Conservation (phyloP, 2,888 invertebrate genomes). For the Melangyna quadrimaculata region DNA sequence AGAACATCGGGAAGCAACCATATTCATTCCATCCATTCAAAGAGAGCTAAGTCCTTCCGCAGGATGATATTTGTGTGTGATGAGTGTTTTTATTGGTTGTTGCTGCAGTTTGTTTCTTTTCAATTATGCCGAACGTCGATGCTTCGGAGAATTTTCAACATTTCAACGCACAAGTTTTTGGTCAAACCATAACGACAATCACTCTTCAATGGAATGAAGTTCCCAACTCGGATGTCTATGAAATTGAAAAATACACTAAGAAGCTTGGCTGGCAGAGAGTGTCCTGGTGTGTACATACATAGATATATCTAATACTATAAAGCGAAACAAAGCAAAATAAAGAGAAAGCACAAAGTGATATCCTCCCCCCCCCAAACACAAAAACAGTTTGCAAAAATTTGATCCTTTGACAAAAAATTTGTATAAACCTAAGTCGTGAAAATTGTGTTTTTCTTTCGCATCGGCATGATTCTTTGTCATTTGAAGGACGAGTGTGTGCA, state of each 20-base stretch:
- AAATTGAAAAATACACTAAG: conserved; percentile 77
- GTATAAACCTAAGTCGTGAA: conserved; percentile 20
- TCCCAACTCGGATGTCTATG: conserved; percentile 76
- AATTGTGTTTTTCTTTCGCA: conserved; percentile 17
- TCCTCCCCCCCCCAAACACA: neutral
- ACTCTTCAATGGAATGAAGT: conserved; percentile 77
- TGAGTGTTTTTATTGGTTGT: neutral
- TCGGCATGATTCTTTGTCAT: neutral
- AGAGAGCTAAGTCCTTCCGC: conserved; percentile 9
- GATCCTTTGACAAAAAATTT: conserved; percentile 3
- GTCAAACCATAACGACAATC: conserved; percentile 76
- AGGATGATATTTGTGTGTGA: neutral
- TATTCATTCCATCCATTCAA: neutral
- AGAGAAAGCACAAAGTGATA: neutral
- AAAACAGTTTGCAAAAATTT: conserved; percentile 34
- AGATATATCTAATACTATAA: neutral
- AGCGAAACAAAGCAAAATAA: neutral
- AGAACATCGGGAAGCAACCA: neutral
- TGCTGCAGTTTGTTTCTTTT: conserved; percentile 53
- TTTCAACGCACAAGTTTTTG: conserved; percentile 75
- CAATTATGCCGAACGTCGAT: conserved; percentile 42
- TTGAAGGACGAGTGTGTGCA: conserved; percentile 72
- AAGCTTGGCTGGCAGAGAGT: conserved; percentile 77
- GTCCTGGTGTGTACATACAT: conserved; percentile 75
- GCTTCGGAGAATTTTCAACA: conserved; percentile 43